These are phyloP conservation scores for Dasysyrphus tricinctus DNA, from an alignment of 2,888 invertebrate species.

Conservation along the genomic window DNA sequence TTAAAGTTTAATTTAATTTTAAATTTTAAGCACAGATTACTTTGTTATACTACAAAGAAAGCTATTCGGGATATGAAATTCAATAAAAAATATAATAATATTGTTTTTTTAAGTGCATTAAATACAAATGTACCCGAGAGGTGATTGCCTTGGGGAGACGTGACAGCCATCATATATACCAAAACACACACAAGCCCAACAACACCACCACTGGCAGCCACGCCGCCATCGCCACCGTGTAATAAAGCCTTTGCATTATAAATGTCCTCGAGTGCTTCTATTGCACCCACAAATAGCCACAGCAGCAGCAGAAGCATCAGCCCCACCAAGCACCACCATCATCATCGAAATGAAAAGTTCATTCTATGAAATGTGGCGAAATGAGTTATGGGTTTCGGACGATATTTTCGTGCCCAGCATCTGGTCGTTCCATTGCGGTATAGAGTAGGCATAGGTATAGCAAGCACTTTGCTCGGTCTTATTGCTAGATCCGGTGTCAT, in stretches of 20 bases:
- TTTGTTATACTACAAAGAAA: too few species aligned
- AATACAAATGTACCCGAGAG: conserved; percentile 57
- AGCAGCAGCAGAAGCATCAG: conserved; percentile 13
- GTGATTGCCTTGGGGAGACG: conserved; percentile 62
- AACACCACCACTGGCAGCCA: conserved; percentile 16
- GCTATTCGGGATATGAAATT: too few species aligned
- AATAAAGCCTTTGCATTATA: conserved; percentile 69
- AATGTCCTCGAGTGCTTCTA: conserved; percentile 74
- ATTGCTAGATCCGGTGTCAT: conserved; percentile 76
- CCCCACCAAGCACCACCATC: neutral
- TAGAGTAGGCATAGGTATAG: conserved; percentile 31
- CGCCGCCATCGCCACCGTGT: conserved; percentile 39
- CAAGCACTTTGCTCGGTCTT: conserved; percentile 72
- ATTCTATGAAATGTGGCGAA: conserved; percentile 77
- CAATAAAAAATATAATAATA: too few species aligned
- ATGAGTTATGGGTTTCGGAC: conserved; percentile 76
- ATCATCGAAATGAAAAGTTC: conserved; percentile 76
- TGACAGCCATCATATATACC: neutral
- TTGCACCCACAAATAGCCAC: conserved; percentile 73
- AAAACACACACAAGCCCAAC: conserved; percentile 27
- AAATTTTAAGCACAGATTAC: too few species aligned
- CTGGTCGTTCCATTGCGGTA: conserved; percentile 55
- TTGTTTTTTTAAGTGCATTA: conserved; percentile 21
- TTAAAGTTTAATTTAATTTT: too few species aligned
- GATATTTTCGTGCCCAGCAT: conserved; percentile 64